Evolutionary conservation across 2,888 invertebrate species (phyloP).

Genomic region (Hofmannophila pseudospretella): DNA sequence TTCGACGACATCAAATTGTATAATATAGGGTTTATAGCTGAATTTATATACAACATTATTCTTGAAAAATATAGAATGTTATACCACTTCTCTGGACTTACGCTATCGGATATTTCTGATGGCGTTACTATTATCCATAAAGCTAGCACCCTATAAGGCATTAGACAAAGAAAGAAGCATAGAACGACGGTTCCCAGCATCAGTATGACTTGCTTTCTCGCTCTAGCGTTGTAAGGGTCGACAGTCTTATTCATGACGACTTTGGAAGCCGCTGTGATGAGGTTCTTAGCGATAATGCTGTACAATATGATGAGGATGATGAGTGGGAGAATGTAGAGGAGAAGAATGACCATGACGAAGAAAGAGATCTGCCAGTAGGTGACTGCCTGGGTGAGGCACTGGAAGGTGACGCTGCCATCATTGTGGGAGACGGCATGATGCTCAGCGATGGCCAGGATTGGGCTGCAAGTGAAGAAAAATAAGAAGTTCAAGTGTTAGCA

Average conservation of each 20-base stretch:
- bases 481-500: not conserved
- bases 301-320: conserved; percentile 88
- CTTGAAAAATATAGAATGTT: conserved; percentile 90
- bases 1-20: conserved; percentile 95
- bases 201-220: conserved; percentile 88
- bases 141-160: conserved; percentile 90
- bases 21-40: conserved; percentile 93
- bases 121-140: conserved; percentile 90
- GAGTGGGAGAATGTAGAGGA: conserved; percentile 90
- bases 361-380: conserved; percentile 86
- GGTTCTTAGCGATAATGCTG: conserved; percentile 88
- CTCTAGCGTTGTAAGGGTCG: conserved; percentile 83
- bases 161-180: conserved; percentile 91
- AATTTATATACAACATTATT: conserved; percentile 92
- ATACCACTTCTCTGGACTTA: conserved; percentile 89
- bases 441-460: conserved; percentile 86
- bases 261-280: conserved; percentile 84
- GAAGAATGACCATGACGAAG: conserved; percentile 86
- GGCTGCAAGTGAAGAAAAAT: conserved; percentile 81
- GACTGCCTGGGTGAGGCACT: conserved; percentile 88
- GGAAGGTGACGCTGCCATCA: conserved; percentile 84
- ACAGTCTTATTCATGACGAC: conserved; percentile 84
- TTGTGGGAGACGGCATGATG: conserved; percentile 82
- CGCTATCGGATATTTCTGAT: conserved; percentile 80
- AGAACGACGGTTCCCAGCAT: conserved; percentile 93